phyloP scores from a whole-genome alignment of 2,888 invertebrate species.

The Oligia strigilis region DNA sequence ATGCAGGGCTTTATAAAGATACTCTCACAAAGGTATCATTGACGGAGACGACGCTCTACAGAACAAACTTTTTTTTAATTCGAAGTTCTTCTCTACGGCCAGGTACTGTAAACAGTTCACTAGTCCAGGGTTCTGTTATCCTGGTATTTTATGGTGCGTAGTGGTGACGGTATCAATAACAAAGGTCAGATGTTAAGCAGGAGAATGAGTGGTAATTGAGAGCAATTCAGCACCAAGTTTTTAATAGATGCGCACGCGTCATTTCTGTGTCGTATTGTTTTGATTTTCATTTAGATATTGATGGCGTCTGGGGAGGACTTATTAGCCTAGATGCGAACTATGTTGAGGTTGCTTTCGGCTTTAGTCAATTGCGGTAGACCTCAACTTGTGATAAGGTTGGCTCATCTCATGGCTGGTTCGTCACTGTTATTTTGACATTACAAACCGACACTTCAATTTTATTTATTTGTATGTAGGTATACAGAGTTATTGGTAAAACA shows the following conservation, averaged over 20 bases:
- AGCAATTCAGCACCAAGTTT: constrained; percentile 66
- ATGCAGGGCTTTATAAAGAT: background rate
- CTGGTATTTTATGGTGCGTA: constrained; percentile 36
- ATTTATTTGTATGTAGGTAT: too few species aligned
- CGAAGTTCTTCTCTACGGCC: too few species aligned
- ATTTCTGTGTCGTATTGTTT: constrained; percentile 39
- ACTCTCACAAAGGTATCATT: background rate
- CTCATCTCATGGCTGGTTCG: background rate
- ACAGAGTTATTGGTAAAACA: too few species aligned
- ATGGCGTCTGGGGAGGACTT: background rate
- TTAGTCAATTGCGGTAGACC: background rate
- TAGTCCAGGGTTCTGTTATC: background rate
- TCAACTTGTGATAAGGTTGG: background rate
- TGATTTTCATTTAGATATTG: constrained; percentile 44
- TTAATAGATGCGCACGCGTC: constrained; percentile 50
- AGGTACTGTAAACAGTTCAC: background rate
- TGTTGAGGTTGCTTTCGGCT: background rate
- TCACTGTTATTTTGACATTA: too few species aligned
- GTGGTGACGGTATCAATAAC: constrained; percentile 55
- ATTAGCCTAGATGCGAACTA: background rate
- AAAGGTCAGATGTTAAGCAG: constrained; percentile 70
- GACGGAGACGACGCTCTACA: background rate
- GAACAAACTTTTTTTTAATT: background rate
- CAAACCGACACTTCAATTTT: too few species aligned
- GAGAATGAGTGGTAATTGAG: constrained; percentile 69